A percentile compares a stretch with the other conserved stretches of the same genome.
These are phyloP conservation scores for Macroramphosus scolopax DNA, from an alignment of 2,797 vertebrate species.

Conservation along the genomic window DNA sequence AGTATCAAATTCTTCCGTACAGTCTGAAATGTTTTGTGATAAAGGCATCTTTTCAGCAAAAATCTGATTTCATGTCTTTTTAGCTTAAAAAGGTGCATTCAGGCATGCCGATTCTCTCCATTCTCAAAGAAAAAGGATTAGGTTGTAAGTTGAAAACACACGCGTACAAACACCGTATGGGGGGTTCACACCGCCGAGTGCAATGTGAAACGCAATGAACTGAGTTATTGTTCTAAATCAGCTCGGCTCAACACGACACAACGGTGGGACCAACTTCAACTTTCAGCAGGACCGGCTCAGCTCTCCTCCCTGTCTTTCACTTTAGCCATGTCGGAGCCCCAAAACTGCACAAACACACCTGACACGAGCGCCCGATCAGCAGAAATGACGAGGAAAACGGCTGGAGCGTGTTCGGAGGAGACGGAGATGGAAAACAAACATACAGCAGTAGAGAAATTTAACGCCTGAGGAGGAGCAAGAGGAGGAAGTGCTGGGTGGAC, in stretches of 20 bases:
- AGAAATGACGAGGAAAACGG: conserved; percentile 51
- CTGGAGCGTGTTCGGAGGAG: conserved; percentile 27
- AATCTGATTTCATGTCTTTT: conserved; percentile 63
- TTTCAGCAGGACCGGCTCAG: conserved; percentile 55
- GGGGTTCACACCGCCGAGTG: conserved; percentile 8
- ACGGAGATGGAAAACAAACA: conserved; percentile 26
- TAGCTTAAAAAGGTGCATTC: conserved; percentile 78
- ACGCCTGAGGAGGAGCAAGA: conserved; percentile 59
- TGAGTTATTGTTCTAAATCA: conserved; percentile 18
- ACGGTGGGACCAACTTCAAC: conserved; percentile 44
- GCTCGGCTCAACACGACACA: conserved; percentile 22
- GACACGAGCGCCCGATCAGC: conserved; percentile 48
- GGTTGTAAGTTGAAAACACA: conserved; percentile 52
- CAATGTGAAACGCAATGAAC: conserved; percentile 13
- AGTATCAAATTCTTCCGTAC: conserved; percentile 68
- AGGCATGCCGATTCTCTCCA: conserved; percentile 66
- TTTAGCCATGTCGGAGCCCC: too few species aligned
- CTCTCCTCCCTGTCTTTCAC: conserved; percentile 24
- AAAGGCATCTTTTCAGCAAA: conserved; percentile 82
- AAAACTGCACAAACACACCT: too few species aligned
- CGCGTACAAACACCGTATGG: conserved; percentile 10
- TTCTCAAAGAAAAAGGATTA: too few species aligned
- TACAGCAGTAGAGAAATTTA: conserved; percentile 47
- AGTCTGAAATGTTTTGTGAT: conserved; percentile 44
- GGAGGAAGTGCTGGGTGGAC: conserved; percentile 67